These are phyloP conservation scores for Drosophila mulleri DNA, from an alignment of 2,888 invertebrate species.

Conservation along the genomic window DNA sequence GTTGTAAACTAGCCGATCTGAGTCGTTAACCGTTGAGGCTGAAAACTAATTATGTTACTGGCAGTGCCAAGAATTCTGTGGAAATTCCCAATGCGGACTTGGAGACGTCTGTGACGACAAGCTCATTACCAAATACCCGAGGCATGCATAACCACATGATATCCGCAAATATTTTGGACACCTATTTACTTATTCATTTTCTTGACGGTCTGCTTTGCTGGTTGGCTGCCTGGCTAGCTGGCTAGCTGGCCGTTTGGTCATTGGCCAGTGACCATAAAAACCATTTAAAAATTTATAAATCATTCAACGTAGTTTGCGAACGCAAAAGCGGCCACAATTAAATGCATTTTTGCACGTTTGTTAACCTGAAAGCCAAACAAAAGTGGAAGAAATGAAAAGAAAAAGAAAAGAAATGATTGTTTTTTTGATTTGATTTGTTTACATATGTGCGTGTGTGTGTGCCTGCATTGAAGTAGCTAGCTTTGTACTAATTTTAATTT, in stretches of 20 bases:
- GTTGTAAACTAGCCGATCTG: conserved; percentile 2
- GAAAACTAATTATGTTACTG: conserved; percentile 1
- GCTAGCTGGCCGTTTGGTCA: conserved; percentile 15
- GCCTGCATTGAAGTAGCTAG: conserved; percentile 11
- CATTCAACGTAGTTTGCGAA: conserved; percentile 58
- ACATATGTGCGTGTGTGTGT: conserved; percentile 3
- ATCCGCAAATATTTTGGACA: conserved; percentile 11
- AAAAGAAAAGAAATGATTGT: conserved; percentile 32
- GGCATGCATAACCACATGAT: not conserved
- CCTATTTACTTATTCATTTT: conserved; percentile 11
- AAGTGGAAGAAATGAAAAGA: conserved; percentile 17
- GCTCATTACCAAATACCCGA: conserved; percentile 4
- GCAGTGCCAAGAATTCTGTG: conserved; percentile 3
- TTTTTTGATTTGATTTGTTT: conserved; percentile 10
- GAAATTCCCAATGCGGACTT: conserved; percentile 3
- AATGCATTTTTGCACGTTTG: conserved; percentile 76
- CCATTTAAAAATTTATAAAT: conserved; percentile 63
- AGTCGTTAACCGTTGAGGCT: not conserved
- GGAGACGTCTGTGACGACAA: conserved; percentile 9
- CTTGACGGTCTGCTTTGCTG: not conserved
- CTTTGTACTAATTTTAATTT: conserved; percentile 69
- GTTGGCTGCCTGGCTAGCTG: not conserved
- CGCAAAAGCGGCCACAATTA: conserved; percentile 62
- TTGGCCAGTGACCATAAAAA: conserved; percentile 51
- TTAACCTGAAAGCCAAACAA: conserved; percentile 32